Evolutionary conservation across 2,113 vertebrate genomes (phyloP), one percentile per base, ranked within the genome.

Genomic region (Colistium nudipinnis): DNA sequence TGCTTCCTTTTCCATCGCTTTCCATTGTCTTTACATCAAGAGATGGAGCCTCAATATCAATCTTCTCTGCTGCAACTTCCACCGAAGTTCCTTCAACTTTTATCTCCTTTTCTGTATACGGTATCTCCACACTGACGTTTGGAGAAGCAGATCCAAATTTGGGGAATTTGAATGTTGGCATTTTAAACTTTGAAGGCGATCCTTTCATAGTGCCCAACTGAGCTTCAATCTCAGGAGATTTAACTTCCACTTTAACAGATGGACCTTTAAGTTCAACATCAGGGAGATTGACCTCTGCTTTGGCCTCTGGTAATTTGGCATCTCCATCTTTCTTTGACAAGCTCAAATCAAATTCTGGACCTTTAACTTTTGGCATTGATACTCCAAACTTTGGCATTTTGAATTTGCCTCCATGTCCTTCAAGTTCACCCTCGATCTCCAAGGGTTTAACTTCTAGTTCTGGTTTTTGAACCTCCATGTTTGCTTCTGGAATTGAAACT

Each of bases 161-260:
- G 2, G 85, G 85, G 3, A 88, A 20, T 57, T 70, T 84, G 2
- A 90, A 63, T 67, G 71, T 63, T 0, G 86, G 89, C 33, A 89
- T 36, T 59, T 84, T 87, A 30, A 81, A 82, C 52, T 81, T 87
- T 47, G 82, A 76, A 41, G 85, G 78, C 57, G 84, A 83, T 17
- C 48, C 60, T 30, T 63, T 25, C 20, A 0, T 47, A 4, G 36
- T 36, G 35, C 77, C 81, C 35, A n/a, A 19, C 6, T 22, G 19
- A 19, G 43, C 3, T 27, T 74, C 52, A 1, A 71, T 36, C 24
- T 78, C 69, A 19, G 69, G 54, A 30, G 16, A 22, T 38, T 63
- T 62, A 4, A 74, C 11, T 36, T 84, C 69, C 22, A 61, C 13
- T 33, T 80, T 17, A 45, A 45, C 47, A 39, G 62, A 51, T 6